phyloP scores from a whole-genome alignment of 2,888 invertebrate species.

The Lacanobia oleracea region DNA sequence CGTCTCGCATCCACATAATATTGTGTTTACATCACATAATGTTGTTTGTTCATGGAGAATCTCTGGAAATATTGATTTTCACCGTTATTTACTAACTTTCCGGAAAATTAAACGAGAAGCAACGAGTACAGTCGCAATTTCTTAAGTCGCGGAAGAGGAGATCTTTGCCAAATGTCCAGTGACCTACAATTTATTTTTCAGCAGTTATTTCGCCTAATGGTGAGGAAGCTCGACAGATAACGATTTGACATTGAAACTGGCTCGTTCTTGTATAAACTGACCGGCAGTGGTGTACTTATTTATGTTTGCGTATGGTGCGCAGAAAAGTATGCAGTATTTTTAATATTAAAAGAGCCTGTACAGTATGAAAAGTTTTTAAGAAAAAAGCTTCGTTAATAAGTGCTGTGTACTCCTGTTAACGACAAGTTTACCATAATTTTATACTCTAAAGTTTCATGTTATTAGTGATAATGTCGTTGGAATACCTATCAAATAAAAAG shows the following conservation, averaged over 20 bases:
- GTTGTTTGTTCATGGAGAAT: too few relatives aligned
- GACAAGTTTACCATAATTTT: too few relatives aligned
- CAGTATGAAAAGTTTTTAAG: too few relatives aligned
- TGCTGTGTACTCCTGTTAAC: too few relatives aligned
- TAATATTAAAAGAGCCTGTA: neutral
- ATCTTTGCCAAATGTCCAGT: conserved; percentile 48
- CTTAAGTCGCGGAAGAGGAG: conserved; percentile 41
- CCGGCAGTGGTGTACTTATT: conserved; percentile 21
- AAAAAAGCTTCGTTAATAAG: too few relatives aligned
- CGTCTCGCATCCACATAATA: too few relatives aligned
- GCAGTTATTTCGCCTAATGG: conserved; percentile 33
- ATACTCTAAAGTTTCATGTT: too few relatives aligned
- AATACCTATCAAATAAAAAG: too few relatives aligned
- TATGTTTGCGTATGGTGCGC: conserved; percentile 34
- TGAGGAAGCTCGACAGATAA: conserved; percentile 55
- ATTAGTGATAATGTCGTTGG: too few relatives aligned
- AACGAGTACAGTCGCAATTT: conserved; percentile 5
- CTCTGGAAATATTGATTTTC: neutral
- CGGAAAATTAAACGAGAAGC: conserved; percentile 19
- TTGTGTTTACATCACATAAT: too few relatives aligned
- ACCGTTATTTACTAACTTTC: neutral
- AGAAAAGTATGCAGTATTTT: conserved; percentile 15
- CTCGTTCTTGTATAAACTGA: conserved; percentile 69
- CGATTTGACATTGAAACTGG: conserved; percentile 70
- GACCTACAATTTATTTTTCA: conserved; percentile 51